Conservation (phyloP, 2,888 invertebrate species). For the Tipula vernalis region DNA sequence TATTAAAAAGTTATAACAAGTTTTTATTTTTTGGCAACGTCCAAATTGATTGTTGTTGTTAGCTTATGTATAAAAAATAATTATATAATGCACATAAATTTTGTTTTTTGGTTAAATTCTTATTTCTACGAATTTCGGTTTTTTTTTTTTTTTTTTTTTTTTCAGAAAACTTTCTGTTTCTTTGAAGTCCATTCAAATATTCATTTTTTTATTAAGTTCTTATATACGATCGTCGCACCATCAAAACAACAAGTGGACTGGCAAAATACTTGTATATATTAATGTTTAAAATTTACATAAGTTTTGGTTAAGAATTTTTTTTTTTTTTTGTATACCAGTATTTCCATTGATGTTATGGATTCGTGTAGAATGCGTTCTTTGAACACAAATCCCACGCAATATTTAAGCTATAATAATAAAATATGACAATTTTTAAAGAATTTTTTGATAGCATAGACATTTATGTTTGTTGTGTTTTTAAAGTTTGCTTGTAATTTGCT, state of each 20-base stretch:
- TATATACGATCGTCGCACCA: neutral
- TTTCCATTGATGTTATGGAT: neutral
- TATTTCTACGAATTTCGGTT: neutral
- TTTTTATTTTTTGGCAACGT: neutral
- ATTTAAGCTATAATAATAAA: neutral
- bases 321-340: neutral
- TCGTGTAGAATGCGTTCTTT: neutral
- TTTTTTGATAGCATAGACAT: neutral
- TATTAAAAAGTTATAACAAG: neutral
- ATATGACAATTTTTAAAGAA: neutral
- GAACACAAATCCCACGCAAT: neutral
- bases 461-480: neutral
- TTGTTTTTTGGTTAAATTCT: neutral
- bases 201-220: neutral
- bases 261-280: neutral
- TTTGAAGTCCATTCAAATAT: neutral
- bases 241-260: neutral
- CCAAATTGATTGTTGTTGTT: neutral
- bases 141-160: neutral
- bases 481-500: neutral
- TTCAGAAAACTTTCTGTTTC: neutral
- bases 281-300: neutral
- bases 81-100: neutral
- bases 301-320: neutral
- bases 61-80: neutral